Evolutionary conservation across 2,113 vertebrate species (phyloP).

Genomic region (Patagioenas fasciata): DNA sequence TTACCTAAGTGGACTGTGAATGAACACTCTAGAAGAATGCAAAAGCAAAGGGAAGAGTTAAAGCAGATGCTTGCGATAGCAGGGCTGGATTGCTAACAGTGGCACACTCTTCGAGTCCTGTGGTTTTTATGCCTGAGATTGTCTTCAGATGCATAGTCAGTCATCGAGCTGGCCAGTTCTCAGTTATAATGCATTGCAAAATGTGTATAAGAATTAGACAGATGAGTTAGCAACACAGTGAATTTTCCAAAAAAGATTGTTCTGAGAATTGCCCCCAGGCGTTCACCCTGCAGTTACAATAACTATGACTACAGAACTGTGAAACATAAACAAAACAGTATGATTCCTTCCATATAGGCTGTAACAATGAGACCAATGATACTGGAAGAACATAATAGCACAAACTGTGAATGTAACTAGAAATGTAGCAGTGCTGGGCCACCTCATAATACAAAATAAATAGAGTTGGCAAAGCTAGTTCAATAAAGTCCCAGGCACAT

Average conservation of each 20-base stretch:
- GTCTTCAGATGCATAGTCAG: neutral
- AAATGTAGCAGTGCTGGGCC: neutral
- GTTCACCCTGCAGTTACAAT: neutral
- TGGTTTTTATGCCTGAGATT: neutral
- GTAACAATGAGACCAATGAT: neutral
- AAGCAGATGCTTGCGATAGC: neutral
- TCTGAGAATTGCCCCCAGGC: neutral
- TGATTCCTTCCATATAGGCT: neutral
- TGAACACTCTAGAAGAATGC: neutral
- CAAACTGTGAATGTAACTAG: neutral
- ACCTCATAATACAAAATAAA: neutral
- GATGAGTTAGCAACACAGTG: neutral
- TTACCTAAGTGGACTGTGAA: neutral
- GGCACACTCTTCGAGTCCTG: neutral
- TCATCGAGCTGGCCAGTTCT: neutral
- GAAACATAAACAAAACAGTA: slow-evolving; percentile 4
- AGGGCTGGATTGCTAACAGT: neutral
- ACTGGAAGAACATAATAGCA: neutral
- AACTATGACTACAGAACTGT: neutral
- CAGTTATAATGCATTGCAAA: neutral
- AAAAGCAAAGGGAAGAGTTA: neutral
- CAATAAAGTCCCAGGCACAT: neutral
- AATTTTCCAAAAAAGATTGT: neutral
- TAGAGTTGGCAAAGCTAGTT: neutral
- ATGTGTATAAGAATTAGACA: neutral